These are phyloP conservation scores for Myotis findleyi DNA, from an alignment of 2,797 vertebrate species.

Conservation along the genomic window DNA sequence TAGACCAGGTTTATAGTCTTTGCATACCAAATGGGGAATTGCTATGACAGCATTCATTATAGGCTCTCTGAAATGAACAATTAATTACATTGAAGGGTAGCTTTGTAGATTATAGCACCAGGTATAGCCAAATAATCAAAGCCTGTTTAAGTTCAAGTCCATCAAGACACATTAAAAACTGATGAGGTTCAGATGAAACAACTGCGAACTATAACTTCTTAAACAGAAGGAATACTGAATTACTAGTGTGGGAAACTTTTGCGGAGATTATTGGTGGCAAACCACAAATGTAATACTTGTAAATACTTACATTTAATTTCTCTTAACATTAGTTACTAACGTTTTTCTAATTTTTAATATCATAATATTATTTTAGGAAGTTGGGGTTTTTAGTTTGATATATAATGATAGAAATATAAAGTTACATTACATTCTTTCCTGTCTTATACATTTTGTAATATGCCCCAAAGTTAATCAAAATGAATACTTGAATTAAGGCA, in stretches of 20 bases:
- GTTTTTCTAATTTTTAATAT: conserved; percentile 37
- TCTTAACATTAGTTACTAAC: not conserved
- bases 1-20: not conserved
- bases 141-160: not conserved
- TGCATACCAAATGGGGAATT: conserved; percentile 13
- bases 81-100: not conserved
- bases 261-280: not conserved
- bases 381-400: conserved; percentile 33
- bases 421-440: not conserved
- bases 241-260: not conserved
- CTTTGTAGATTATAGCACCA: not conserved
- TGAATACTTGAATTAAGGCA: not conserved
- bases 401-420: conserved; percentile 20
- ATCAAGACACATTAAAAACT: not conserved
- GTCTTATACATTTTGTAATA: not conserved
- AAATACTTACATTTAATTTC: conserved; percentile 39
- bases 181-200: not conserved
- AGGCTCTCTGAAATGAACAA: not conserved
- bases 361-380: not conserved
- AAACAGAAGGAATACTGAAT: conserved; percentile 4
- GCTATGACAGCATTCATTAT: not conserved
- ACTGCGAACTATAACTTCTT: not conserved
- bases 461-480: not conserved
- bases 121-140: conserved; percentile 7
- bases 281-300: not conserved